Evolutionary conservation across 2,797 vertebrate genomes (phyloP), one percentile per base, ranked within the genome.

Genomic region (Sphenopsis melanotis): DNA sequence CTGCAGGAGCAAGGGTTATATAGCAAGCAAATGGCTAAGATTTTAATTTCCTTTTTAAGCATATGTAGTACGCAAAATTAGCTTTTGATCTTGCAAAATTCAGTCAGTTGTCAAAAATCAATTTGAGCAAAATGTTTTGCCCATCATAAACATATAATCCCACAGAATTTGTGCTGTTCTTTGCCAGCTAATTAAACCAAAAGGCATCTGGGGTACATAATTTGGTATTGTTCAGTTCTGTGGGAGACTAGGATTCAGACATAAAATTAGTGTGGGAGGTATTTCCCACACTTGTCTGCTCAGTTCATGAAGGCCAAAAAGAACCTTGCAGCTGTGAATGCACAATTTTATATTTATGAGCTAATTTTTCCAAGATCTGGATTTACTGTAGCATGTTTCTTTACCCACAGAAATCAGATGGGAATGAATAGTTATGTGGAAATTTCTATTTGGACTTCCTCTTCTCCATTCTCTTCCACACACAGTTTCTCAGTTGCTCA

Each of bases 151-250:
- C 44, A 77, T 10, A 30, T 36, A 77, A 77, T 89, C 44, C 46
- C 15, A 49, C 29, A 59, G 55, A 92, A 60, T 75, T 87, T 87
- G 23, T 56, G 42, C 29, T 66, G 7, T 36, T 80, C 44, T 69
- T 68, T 89, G 83, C 39, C 66, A 90, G 1, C 32, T 80, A 89
- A 95, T 93, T 93, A 91, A 89, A 82, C 13, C 10, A 65, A 92
- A 83, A 92, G 10, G 49, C 68, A 83, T 87, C 71, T 94, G 49
- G 52, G 81, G 52, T 87, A 85, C 44, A 4, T 79, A 89, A 77
- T 44, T 77, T 85, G 23, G 15, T 85, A 74, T 66, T 79, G 26
- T 87, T 93, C 34, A 39, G 30, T 89, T 94, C 68, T 85, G 68
- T 64, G 61, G 53, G 76, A 93, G 27, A 80, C 34, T 41, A 63